These are phyloP conservation scores for Sussaba pulchella DNA, from an alignment of 2,888 invertebrate genomes.

Conservation along the genomic window DNA sequence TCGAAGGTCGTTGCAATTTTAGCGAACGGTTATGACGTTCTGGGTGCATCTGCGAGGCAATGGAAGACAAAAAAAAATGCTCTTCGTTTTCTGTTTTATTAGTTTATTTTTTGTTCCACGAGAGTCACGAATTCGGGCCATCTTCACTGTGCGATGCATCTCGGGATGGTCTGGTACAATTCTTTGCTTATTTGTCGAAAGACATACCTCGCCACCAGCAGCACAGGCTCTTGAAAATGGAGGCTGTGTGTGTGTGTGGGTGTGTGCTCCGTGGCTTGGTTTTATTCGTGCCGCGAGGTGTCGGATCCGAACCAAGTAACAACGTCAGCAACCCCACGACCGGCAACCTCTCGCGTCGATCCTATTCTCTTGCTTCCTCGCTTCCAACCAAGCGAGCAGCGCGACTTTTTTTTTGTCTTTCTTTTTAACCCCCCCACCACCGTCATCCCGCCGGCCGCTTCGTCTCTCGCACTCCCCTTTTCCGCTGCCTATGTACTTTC, in stretches of 20 bases:
- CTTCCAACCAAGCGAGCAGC: conserved; percentile 34
- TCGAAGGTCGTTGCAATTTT: too few species aligned
- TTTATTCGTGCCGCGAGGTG: conserved; percentile 11
- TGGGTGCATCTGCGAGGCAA: too few species aligned
- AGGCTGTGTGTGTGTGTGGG: conserved; percentile 21
- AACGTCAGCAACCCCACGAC: conserved; percentile 39
- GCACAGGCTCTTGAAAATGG: conserved; percentile 43
- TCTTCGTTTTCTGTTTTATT: too few species aligned
- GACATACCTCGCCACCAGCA: neutral
- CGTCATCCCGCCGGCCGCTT: conserved; percentile 22
- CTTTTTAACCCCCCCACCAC: conserved; percentile 20
- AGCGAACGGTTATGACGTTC: too few species aligned
- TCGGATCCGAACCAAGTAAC: conserved; percentile 47
- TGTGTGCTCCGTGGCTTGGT: conserved; percentile 7
- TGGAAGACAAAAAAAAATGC: too few species aligned
- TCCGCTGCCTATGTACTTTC: neutral
- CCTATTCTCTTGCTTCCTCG: conserved; percentile 54
- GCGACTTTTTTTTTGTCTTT: conserved; percentile 33
- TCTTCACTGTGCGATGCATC: too few species aligned
- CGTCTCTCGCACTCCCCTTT: conserved; percentile 13
- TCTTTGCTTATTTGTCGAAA: conserved; percentile 32
- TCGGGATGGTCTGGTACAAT: neutral
- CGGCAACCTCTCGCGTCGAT: conserved; percentile 51
- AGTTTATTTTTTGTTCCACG: too few species aligned
- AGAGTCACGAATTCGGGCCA: too few species aligned